These are phyloP conservation scores for Thereva nobilitata DNA, from an alignment of 2,888 invertebrate species.

Conservation along the genomic window DNA sequence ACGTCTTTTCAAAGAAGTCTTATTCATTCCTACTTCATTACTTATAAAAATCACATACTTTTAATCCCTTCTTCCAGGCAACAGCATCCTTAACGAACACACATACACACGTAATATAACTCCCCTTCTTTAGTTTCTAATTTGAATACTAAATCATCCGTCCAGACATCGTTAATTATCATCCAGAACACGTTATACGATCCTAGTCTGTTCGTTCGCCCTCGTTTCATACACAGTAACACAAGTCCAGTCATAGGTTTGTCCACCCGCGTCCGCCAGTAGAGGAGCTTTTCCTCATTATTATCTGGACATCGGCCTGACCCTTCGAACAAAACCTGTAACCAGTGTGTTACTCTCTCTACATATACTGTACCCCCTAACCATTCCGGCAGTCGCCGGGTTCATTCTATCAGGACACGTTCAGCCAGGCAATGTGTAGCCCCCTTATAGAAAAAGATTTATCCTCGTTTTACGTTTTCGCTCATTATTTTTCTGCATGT, in stretches of 20 bases:
- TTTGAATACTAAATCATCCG: slow-evolving; percentile 48
- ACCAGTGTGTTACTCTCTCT: no score
- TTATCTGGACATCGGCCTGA: slow-evolving; percentile 37
- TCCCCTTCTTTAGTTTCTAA: slow-evolving; percentile 42
- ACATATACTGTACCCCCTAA: slow-evolving; percentile 5
- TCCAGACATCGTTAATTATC: slow-evolving; percentile 48
- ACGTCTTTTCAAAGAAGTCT: not conserved
- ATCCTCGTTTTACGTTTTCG: slow-evolving; percentile 40
- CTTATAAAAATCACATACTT: no score
- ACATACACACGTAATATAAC: slow-evolving; percentile 15
- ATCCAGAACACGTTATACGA: slow-evolving; percentile 46
- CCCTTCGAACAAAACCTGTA: not conserved
- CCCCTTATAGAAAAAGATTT: slow-evolving; percentile 17
- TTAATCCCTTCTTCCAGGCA: no score
- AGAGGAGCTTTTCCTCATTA: slow-evolving; percentile 27
- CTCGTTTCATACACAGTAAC: no score
- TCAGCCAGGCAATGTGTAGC: slow-evolving; percentile 13
- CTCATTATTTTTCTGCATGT: slow-evolving; percentile 42
- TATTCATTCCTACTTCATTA: no score
- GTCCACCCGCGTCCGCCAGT: not conserved
- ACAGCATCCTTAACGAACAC: not conserved
- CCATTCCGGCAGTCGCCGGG: not conserved
- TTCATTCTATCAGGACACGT: slow-evolving; percentile 29
- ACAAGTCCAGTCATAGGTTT: no score
- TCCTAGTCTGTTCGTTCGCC: not conserved